Evolutionary conservation across 2,888 invertebrate species (phyloP).

Genomic region (Pyrgus malvae): DNA sequence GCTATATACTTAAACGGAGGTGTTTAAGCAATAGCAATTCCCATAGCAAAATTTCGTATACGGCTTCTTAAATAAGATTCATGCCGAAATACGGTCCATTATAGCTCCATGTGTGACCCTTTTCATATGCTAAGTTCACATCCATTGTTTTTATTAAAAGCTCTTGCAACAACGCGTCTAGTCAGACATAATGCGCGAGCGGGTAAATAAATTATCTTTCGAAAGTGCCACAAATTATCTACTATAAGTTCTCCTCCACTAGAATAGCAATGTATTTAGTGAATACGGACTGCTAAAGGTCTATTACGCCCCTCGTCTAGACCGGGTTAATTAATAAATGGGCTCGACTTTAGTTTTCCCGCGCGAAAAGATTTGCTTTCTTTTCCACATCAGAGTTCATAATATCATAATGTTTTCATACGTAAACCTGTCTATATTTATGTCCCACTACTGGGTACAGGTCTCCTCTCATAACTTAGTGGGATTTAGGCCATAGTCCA

Average conservation of each 20-base stretch:
- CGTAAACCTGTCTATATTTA: no score
- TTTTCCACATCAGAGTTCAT: conserved; percentile 20
- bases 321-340: conserved; percentile 56
- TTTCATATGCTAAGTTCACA: conserved; percentile 26
- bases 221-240: conserved; percentile 63
- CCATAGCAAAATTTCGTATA: no score
- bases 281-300: conserved; percentile 40
- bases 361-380: conserved; percentile 45
- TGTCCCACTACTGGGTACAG: no score
- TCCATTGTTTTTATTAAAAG: conserved; percentile 57
- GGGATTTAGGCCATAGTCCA: no score
- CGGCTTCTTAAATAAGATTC: no score
- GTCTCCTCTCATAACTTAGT: no score
- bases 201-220: conserved; percentile 69
- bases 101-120: neutral
- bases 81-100: no score
- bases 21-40: no score
- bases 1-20: no score
- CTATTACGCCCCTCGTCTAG: conserved; percentile 48
- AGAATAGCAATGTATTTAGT: conserved; percentile 49
- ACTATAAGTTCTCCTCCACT: conserved; percentile 55
- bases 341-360: conserved; percentile 43
- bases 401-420: no score
- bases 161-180: conserved; percentile 52
- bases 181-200: conserved; percentile 63